Percentiles rank a stretch among this genome's conserved stretches.
These are phyloP conservation scores for Aplodontia rufa DNA, from an alignment of 2,113 vertebrate species.

Conservation along the genomic window DNA sequence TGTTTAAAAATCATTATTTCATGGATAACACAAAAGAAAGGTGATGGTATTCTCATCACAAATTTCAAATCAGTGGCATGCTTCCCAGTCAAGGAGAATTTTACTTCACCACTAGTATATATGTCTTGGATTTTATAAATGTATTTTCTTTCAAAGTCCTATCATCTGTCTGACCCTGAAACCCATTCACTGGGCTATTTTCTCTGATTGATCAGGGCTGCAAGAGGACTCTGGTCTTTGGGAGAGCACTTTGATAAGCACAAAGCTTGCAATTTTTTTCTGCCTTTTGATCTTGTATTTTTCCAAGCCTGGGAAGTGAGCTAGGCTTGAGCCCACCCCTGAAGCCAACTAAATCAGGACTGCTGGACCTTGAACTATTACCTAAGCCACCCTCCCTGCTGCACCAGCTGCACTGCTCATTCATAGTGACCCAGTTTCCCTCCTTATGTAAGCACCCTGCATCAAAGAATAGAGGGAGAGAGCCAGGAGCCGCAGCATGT, in stretches of 20 bases:
- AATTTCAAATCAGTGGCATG: slow-evolving; percentile 20
- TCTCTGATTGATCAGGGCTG: neutral
- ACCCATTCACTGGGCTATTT: slow-evolving; percentile 39
- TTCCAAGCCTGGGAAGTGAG: slow-evolving; percentile 2
- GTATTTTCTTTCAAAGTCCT: neutral
- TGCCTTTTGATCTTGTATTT: slow-evolving; percentile 41
- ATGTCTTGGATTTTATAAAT: slow-evolving; percentile 5
- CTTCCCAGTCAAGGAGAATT: slow-evolving; percentile 31
- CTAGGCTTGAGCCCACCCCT: neutral
- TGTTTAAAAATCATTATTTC: slow-evolving; percentile 40
- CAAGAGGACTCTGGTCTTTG: slow-evolving; percentile 34
- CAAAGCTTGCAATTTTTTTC: neutral
- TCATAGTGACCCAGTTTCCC: slow-evolving; percentile 71
- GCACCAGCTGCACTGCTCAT: slow-evolving; percentile 63
- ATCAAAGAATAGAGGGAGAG: slow-evolving; percentile 29
- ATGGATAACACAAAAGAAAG: neutral
- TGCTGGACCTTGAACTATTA: slow-evolving; percentile 64
- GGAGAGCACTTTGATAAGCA: slow-evolving; percentile 24
- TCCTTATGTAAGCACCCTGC: slow-evolving; percentile 70
- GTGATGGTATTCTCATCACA: neutral
- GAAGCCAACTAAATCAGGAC: neutral
- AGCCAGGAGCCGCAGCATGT: neutral
- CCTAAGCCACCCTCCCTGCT: slow-evolving; percentile 41
- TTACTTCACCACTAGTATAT: neutral
- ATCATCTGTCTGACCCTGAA: neutral